Percentiles rank a stretch among this genome's conserved stretches.
Conservation (phyloP, 2,797 vertebrate genomes). For the Hippopotamyrus pictus region DNA sequence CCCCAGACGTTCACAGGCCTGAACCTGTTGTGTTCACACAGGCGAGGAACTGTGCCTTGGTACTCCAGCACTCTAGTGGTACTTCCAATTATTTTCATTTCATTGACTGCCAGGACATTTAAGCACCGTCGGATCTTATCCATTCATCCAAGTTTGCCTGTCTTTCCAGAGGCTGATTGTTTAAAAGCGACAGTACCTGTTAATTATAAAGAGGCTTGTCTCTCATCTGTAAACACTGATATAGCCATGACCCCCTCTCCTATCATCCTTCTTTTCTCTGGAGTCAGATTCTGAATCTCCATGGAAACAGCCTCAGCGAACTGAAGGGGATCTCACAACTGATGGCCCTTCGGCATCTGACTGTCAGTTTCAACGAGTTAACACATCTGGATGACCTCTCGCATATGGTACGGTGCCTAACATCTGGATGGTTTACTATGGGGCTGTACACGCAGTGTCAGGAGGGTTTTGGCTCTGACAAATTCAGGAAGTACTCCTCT, state of each 20-base stretch:
- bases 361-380: conserved; percentile 73
- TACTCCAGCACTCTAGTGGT: not conserved
- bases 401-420: conserved; percentile 61
- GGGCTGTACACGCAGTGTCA: not conserved
- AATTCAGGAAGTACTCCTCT: not conserved
- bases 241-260: not conserved
- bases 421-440: not conserved
- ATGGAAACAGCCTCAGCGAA: conserved; percentile 70
- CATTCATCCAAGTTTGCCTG: not conserved
- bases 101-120: not conserved
- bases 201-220: not conserved
- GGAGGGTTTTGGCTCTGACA: not conserved
- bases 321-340: conserved; percentile 68
- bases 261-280: not conserved
- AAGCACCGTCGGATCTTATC: not conserved
- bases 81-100: not conserved
- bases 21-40: not conserved
- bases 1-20: not conserved
- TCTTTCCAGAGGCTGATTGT: not conserved
- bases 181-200: not conserved
- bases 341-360: conserved; percentile 61
- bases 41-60: not conserved
- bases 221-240: not conserved
- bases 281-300: conserved; percentile 73
- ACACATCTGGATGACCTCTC: conserved; percentile 70